Evolutionary conservation across 1,140 invertebrate genomes (phyloP), one percentile per base, ranked within the genome.

Genomic region (Camponotus vicinus): DNA sequence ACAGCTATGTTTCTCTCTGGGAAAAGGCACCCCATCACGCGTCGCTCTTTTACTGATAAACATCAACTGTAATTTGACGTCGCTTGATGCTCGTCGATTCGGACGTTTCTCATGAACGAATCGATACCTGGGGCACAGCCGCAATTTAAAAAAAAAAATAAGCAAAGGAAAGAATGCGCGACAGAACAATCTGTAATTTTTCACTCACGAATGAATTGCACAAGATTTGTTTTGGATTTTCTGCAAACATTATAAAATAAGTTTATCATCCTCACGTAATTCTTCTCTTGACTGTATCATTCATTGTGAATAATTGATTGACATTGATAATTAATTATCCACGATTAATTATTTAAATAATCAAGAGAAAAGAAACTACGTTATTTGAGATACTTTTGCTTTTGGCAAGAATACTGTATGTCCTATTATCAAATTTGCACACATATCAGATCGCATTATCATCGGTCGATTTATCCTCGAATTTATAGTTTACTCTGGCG

Each of bases 61-160:
- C 49, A 59, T 82, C 79, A 59, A 73, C 49, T 67, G 27, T 82
- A 82, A 82, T 82, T 71, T 73, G 78, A 82, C 67, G 55, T 70
- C 37, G 40, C 55, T 45, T 45, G 34, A 57, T 45, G 37, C 34
- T 69, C 27, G 21, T 69, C 63, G 34, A 57, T n/a, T 59, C 13
- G n/a, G 2, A 52, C 40, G 7, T 73, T 49, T 59, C 11, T 2
- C 79, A n/a, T 13, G 34, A 61, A 27, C 18, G 0, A 82, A 82
- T 73, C 55, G 67, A 73, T 82, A 9, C 11, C 15, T 11, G 49
- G 11, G 27, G 27, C 27, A 27, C 8, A 13, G 21, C 3, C 13
- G 21, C 27, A 13, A 13, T 13, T 32, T 4, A 34, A 73, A 9
- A 45, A 11, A 45, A 45, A 9, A 13, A 34, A 13, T 18, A 57